Evolutionary conservation across 2,888 invertebrate genomes (phyloP).

Genomic region (Lydus trimaculatus): DNA sequence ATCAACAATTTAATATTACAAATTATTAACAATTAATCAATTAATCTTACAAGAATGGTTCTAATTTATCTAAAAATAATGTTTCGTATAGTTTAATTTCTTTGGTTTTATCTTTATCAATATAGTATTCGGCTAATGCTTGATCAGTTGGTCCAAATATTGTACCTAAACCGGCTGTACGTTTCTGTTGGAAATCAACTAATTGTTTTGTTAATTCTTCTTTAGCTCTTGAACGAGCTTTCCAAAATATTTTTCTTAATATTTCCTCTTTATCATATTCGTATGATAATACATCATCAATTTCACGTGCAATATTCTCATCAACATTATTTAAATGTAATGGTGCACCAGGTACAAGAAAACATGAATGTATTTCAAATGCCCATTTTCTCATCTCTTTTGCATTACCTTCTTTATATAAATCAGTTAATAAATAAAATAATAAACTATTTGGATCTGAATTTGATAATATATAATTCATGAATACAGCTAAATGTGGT

Average conservation of each 20-base stretch:
- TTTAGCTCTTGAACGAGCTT: conserved; percentile 84
- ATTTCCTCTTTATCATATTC: conserved; percentile 91
- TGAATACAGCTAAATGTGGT: conserved; percentile 92
- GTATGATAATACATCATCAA: conserved; percentile 83
- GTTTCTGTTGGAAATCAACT: conserved; percentile 82
- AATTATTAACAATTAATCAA: too few relatives aligned
- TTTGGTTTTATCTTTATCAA: conserved; percentile 79
- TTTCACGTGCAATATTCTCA: conserved; percentile 88
- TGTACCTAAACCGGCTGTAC: conserved; percentile 87
- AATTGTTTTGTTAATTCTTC: conserved; percentile 82
- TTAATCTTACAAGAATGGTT: conserved; percentile 69
- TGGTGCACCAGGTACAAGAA: conserved; percentile 91
- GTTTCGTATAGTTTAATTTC: conserved; percentile 79
- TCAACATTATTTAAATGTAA: conserved; percentile 80
- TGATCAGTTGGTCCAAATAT: conserved; percentile 89
- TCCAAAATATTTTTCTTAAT: conserved; percentile 86
- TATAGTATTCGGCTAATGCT: conserved; percentile 79
- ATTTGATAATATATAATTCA: conserved; percentile 88
- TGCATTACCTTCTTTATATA: conserved; percentile 83
- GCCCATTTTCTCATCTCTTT: conserved; percentile 98
- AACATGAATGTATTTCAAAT: conserved; percentile 97
- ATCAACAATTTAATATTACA: conserved; percentile 29
- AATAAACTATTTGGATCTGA: conserved; percentile 71
- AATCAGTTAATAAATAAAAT: conserved; percentile 91
- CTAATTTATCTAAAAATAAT: conserved; percentile 75